Evolutionary conservation across 2,797 vertebrate genomes (phyloP).

Genomic region (Natrix natrix): DNA sequence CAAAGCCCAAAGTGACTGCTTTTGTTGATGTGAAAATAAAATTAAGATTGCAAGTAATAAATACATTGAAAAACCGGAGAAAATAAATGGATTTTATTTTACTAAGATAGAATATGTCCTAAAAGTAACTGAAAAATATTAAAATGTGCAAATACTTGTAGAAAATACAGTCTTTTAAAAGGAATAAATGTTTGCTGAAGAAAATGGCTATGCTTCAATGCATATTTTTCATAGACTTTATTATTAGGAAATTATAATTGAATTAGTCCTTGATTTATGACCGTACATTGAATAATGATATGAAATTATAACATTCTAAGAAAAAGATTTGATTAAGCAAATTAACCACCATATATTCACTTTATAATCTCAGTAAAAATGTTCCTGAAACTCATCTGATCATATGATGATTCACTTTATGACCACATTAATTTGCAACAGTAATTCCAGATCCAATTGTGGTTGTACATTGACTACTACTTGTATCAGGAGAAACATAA

Average conservation of each 20-base stretch:
- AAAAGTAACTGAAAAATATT: background rate
- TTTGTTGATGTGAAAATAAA: background rate
- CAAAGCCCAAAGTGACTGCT: background rate
- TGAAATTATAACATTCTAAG: background rate
- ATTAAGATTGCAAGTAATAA: background rate
- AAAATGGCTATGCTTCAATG: background rate
- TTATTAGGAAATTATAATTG: background rate
- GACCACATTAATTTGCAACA: no score
- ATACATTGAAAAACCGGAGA: background rate
- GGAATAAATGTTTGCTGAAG: background rate
- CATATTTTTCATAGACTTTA: background rate
- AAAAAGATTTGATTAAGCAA: background rate
- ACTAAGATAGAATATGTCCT: background rate
- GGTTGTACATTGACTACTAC: no score
- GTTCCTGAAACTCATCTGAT: no score
- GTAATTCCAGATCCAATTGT: no score
- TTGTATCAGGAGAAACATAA: background rate
- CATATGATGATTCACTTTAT: no score
- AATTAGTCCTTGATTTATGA: background rate
- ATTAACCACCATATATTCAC: background rate
- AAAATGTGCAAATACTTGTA: background rate
- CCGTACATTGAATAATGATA: background rate
- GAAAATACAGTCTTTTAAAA: background rate
- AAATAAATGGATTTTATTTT: background rate
- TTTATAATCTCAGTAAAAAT: no score